Conservation (phyloP, 2,113 vertebrate genomes). For the Vicugna pacos region DNA sequence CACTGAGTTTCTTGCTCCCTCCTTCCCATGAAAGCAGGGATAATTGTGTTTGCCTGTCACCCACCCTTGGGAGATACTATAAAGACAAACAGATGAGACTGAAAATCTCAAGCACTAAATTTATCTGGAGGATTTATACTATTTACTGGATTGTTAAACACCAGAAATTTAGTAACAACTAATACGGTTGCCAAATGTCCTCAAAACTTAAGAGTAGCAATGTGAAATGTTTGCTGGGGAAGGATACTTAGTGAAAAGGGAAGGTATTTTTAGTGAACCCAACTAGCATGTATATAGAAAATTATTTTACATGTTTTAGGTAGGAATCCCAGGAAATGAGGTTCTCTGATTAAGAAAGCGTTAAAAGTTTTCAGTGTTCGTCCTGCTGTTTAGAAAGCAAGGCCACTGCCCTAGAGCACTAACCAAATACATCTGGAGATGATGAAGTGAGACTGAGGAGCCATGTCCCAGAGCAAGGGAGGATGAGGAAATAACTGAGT, state of each 20-base stretch:
- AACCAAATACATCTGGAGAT: neutral
- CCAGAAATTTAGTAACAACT: neutral
- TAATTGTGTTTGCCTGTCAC: neutral
- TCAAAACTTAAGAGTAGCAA: neutral
- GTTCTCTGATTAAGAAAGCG: neutral
- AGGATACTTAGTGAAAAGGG: neutral
- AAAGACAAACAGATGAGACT: neutral
- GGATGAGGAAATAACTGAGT: neutral
- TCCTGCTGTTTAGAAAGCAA: neutral
- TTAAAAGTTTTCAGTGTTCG: neutral
- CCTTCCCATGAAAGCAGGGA: neutral
- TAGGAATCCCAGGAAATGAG: neutral
- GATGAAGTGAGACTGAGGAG: neutral
- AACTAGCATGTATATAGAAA: neutral
- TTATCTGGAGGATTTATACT: neutral
- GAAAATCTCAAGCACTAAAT: neutral
- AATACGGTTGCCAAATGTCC: neutral
- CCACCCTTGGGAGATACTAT: neutral
- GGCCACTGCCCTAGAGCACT: neutral
- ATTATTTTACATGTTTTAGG: neutral
- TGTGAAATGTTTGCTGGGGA: neutral
- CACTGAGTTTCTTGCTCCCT: neutral
- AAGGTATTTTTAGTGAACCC: neutral
- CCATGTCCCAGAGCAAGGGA: neutral
- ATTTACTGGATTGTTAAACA: neutral